phyloP scores from a whole-genome alignment of 2,113 vertebrate species.

The Carassius auratus region DNA sequence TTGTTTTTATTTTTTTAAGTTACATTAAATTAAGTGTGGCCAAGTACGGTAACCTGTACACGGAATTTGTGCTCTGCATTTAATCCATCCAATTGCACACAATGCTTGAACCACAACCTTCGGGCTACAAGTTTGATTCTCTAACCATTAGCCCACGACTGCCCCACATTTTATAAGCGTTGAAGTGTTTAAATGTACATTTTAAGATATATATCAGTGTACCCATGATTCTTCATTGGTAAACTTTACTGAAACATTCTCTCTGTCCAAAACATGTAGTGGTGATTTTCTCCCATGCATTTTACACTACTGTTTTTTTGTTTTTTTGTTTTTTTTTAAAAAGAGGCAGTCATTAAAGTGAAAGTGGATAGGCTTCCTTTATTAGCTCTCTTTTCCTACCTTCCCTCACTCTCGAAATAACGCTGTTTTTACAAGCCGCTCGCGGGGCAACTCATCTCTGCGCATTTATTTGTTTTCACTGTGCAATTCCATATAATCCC shows the following conservation, averaged over 20 bases:
- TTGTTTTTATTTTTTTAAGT: not conserved
- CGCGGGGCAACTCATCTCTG: conserved; percentile 74
- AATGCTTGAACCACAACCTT: too few species aligned
- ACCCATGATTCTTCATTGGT: not conserved
- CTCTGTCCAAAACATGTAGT: conserved; percentile 14
- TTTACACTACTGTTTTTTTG: conserved; percentile 25
- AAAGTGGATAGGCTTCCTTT: conserved; percentile 66
- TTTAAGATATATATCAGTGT: not conserved
- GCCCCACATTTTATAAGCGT: not conserved
- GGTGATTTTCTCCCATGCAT: conserved; percentile 34
- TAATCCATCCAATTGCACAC: too few species aligned
- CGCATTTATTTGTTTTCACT: conserved; percentile 80
- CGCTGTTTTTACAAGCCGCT: conserved; percentile 77
- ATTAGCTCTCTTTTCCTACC: conserved; percentile 60
- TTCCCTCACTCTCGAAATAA: conserved; percentile 74
- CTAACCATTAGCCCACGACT: too few species aligned
- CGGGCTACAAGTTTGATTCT: too few species aligned
- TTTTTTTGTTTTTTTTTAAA: conserved; percentile 49
- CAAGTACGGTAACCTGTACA: too few species aligned
- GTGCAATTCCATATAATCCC: conserved; percentile 59
- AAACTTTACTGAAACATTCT: conserved; percentile 5
- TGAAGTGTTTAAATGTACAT: not conserved
- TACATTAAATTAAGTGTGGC: not conserved
- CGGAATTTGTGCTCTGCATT: too few species aligned
- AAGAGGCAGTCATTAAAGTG: conserved; percentile 69